Evolutionary conservation across 1,140 invertebrate genomes (phyloP), one percentile per base, ranked within the genome.

Genomic region (Rhizoglyphus robini): DNA sequence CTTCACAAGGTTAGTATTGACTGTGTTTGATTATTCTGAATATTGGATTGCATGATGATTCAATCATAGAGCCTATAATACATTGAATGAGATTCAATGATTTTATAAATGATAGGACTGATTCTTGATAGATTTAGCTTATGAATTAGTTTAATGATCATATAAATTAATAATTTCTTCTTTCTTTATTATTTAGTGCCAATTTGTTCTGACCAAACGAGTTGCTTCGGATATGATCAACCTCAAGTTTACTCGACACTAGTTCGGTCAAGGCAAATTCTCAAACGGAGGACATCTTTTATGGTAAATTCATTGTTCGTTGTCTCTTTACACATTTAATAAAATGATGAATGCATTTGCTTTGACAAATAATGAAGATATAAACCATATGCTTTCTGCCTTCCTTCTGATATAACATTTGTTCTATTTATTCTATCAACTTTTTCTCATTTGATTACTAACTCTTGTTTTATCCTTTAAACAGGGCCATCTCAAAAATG

Each of bases 251-350:
- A 99, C 96, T 34, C 88, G 91, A 54, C 97, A 94, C 76, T 99
- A 99, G 80, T 97, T 97, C 76, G 96, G 96, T 78, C 96, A 99
- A 76, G 96, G 96, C 83, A 87, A 96, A 73, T 99, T 99, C 95
- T 96, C 99, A 79, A 99, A 96, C 57, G 83, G 78, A 99, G 99
- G 81, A 83, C 85, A 73, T 86, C 88, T 51, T 99, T 99, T 77
- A 97, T 99, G 94, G 94, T 73, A 64, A 67, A n/a, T n/a, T n/a
- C n/a, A n/a, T n/a, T n/a, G 70, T 65, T 34, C 25, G 4, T 18
- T 31, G 18, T 27, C 51, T 25, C 23, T 30, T 29, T 27, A 25
- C 13, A 15, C 29, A 2, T 3, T 25, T n/a, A 2, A 1, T 38
- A 1, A 63, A 31, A 48, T 63, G 65, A 41, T 65, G 20, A 61